A percentile compares a stretch with the other conserved stretches of the same genome.
phyloP scores from a whole-genome alignment of 2,888 invertebrate genomes.

The Ophioninae sp. region DNA sequence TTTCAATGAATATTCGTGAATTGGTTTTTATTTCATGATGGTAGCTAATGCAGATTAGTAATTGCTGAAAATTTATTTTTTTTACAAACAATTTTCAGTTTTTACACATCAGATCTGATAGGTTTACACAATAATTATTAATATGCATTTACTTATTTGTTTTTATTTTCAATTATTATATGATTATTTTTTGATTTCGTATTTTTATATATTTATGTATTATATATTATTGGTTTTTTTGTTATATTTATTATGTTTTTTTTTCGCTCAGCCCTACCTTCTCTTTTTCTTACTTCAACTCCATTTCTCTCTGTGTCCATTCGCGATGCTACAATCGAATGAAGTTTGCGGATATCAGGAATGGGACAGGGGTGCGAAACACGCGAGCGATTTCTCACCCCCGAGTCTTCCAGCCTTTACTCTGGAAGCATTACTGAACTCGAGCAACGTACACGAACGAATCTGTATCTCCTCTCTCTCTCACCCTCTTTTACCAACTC shows the following conservation, averaged over 20 bases:
- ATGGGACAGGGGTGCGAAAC: conserved; percentile 67
- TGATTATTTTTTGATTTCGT: too few species aligned
- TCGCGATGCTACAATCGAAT: conserved; percentile 56
- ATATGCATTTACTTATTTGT: too few species aligned
- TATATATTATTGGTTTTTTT: too few species aligned
- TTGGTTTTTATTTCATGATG: neutral
- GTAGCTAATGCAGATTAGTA: too few species aligned
- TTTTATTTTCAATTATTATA: too few species aligned
- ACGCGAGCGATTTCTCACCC: conserved; percentile 68
- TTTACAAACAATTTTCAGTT: too few species aligned
- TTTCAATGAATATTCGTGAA: neutral
- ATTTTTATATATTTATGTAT: too few species aligned
- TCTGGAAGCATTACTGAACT: conserved; percentile 5
- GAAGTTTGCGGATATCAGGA: conserved; percentile 66
- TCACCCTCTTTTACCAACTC: neutral
- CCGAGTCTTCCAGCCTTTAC: conserved; percentile 24
- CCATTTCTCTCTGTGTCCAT: neutral
- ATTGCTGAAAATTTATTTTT: too few species aligned
- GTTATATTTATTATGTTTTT: too few species aligned
- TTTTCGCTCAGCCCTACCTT: too few species aligned
- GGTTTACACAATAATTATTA: too few species aligned
- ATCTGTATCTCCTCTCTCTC: neutral
- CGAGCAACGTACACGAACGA: conserved; percentile 12
- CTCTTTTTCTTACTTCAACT: neutral
- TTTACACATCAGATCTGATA: too few species aligned